Evolutionary conservation across 2,888 invertebrate genomes (phyloP), one percentile per base, ranked within the genome.

Genomic region (Lepetodrilus schrolli): DNA sequence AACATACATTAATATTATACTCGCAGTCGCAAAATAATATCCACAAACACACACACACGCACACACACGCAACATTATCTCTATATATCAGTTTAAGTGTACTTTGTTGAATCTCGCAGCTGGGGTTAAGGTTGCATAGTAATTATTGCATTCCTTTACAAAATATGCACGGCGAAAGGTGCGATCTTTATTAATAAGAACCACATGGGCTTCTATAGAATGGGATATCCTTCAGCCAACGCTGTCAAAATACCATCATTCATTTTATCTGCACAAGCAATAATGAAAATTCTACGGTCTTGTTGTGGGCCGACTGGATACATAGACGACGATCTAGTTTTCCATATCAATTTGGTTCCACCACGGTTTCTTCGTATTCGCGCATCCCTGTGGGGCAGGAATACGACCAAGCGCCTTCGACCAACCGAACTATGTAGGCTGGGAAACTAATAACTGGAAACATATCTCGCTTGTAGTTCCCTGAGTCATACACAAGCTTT

Each of bases 311-410:
- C n/a, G n/a, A n/a, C n/a, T n/a, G n/a, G n/a, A n/a, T n/a, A n/a
- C n/a, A n/a, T n/a, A n/a, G n/a, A 17, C 26, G 17, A 17, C 34
- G 30, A 58, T 58, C 58, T 34, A 58, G 34, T 58, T 58, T 58
- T 30, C 58, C 58, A 30, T 58, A 58, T 58, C 58, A 58, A 34
- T 58, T 58, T 58, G 58, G 13, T n/a, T n/a, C n/a, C n/a, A 58
- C 34, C 26, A 34, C 17, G 30, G 30, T 30, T 34, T 58, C 34
- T 23, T 34, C 13, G 34, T 30, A 34, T 17, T 23, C 17, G 58
- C 30, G 34, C 2, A n/a, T 58, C 58, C 58, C 30, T 8, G 2
- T 26, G 58, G 58, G 2, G 34, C 10, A 30, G 58, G 26, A 17
- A 17, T 10, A 26, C 7, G 17, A 34, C 17, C 34, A 17, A 17